Base-by-base conservation (phyloP, 1,140 invertebrate species). In the Hetaerina americana region DNA sequence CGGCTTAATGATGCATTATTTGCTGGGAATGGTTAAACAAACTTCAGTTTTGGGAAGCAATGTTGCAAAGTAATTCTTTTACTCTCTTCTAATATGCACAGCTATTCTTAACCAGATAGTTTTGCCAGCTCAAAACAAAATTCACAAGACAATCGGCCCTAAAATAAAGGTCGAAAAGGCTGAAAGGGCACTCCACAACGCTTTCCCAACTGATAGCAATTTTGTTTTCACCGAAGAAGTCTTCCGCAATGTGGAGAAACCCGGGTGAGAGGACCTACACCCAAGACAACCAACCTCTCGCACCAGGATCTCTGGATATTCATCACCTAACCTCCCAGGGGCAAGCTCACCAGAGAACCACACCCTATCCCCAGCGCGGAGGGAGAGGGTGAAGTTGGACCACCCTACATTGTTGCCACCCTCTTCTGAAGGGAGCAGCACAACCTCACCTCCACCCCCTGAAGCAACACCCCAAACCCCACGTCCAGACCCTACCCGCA, bases 301-400 rank as follows among this genome's bases (percentile, higher is more conserved):
- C 0, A 90, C 79, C 71, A 85, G 80, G 26, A 92, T 80, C 69
- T 81, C 83, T 0, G 86, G 83, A 72, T 84, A 78, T 18, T 81
- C 76, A 5, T 85, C 83, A 0, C 87, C 88, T 8, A 88, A 82
- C 5, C 72, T 79, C 5, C 29, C 70, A 68, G 84, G 83, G 1
- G 80, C 73, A 2, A 91, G 76, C 0, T 77, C 76, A 0, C 91
- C 91, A 70, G 85, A 85, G 76, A 92, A 92, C 77, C 87, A 85
- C 29, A 93, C 86, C 71, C 88, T 87, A 78, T 92, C 91, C 0
- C 88, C 86, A 0, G 83, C 78, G 75, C 85, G 85, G 57, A 92
- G 81, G 27, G 84, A 82, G 0, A 86, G 76, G 5, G 89, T 91
- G 73, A 90, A 91, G 80, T 92, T 92, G 0, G 67, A 57, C 40